Percentiles rank a stretch among this genome's conserved stretches.
Conservation (phyloP, 2,113 vertebrate species). For the Crotophaga sulcirostris region DNA sequence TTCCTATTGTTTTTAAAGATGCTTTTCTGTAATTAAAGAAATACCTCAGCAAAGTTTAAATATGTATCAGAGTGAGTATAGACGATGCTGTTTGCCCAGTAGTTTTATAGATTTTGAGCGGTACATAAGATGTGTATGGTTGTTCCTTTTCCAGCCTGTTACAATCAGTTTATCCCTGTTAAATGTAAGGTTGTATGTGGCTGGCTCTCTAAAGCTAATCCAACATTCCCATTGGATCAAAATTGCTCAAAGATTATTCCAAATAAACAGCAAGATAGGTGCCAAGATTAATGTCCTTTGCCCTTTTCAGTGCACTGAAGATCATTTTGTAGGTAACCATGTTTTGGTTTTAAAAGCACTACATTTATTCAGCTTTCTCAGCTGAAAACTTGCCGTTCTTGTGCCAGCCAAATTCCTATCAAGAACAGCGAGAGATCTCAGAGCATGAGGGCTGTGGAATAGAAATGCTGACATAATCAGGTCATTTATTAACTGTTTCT, state of each 20-base stretch:
- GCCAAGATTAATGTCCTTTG: background rate
- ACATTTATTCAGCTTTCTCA: slow-evolving; percentile 20
- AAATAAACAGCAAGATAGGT: background rate
- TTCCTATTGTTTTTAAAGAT: slow-evolving; percentile 23
- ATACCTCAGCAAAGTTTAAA: slow-evolving; percentile 69
- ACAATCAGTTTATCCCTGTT: background rate
- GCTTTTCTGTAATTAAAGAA: slow-evolving; percentile 57
- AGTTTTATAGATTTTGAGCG: slow-evolving; percentile 36
- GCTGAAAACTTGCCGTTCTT: slow-evolving; percentile 18
- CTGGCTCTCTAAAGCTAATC: background rate
- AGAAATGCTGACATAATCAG: slow-evolving; percentile 47
- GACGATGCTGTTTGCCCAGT: slow-evolving; percentile 45
- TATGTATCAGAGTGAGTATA: background rate
- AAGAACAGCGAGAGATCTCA: slow-evolving; percentile 40
- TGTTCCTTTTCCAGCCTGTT: slow-evolving; percentile 26
- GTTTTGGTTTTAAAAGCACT: background rate
- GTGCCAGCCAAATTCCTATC: background rate
- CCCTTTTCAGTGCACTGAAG: background rate
- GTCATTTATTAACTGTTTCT: slow-evolving; percentile 49
- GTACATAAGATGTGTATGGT: background rate
- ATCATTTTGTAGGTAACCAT: background rate
- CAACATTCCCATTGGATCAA: background rate
- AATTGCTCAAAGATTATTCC: background rate
- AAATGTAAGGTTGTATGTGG: background rate
- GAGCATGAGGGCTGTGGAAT: background rate